Conservation (phyloP, 2,113 vertebrate genomes). For the Rhea pennata region DNA sequence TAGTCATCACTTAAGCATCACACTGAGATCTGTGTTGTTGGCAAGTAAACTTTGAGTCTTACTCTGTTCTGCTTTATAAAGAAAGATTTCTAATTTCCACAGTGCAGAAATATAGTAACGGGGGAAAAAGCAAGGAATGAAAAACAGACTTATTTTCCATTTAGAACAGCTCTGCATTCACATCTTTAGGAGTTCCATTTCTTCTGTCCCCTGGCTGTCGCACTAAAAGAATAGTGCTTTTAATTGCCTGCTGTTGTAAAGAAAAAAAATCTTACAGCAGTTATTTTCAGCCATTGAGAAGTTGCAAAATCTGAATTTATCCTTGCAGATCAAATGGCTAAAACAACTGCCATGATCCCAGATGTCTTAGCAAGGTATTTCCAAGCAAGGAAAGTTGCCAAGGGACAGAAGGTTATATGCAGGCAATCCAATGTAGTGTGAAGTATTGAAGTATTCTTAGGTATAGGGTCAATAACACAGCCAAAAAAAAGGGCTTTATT, state of each 20-base stretch:
- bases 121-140: neutral
- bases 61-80: neutral
- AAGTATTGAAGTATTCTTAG: slow-evolving; percentile 49
- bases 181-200: neutral
- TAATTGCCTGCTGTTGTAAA: neutral
- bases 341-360: slow-evolving; percentile 13
- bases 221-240: neutral
- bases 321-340: slow-evolving; percentile 3
- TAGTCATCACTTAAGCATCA: neutral
- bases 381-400: slow-evolving; percentile 59
- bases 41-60: neutral
- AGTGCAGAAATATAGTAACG: neutral
- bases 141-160: neutral
- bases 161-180: neutral
- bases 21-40: neutral
- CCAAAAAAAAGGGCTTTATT: neutral
- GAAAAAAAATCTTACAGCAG: neutral
- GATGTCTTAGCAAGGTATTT: slow-evolving; percentile 56
- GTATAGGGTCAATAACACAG: slow-evolving; percentile 16
- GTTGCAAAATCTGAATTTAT: slow-evolving; percentile 10
- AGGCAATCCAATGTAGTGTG: slow-evolving; percentile 18
- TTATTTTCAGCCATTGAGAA: neutral
- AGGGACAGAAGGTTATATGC: slow-evolving; percentile 58
- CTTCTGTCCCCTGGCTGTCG: neutral
- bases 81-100: neutral